phyloP scores from a whole-genome alignment of 1,140 invertebrate genomes.

The Phthorimaea operculella region DNA sequence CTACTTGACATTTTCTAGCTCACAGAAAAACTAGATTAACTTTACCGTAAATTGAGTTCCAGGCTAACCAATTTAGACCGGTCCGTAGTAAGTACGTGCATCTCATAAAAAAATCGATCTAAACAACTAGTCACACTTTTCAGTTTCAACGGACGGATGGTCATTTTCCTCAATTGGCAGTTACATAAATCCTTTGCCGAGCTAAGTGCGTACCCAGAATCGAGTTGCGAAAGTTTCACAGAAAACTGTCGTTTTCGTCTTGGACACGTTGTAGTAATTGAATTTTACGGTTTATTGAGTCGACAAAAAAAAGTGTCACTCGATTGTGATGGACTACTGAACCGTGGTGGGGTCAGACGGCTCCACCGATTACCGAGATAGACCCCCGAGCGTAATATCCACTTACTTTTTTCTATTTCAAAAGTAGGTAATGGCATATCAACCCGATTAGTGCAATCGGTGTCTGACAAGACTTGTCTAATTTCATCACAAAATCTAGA shows the following conservation, averaged over 20 bases:
- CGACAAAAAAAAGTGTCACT: slow-evolving; percentile 36
- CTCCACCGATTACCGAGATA: slow-evolving; percentile 13
- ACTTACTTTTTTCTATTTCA: not conserved
- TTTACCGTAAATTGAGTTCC: too few relatives aligned
- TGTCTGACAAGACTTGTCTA: not conserved
- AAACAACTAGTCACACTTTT: not conserved
- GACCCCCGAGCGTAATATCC: not conserved
- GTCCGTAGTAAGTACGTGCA: too few relatives aligned
- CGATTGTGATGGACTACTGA: slow-evolving; percentile 32
- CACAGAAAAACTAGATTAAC: too few relatives aligned
- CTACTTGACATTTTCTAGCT: too few relatives aligned
- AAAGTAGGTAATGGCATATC: not conserved
- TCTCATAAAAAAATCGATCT: not conserved
- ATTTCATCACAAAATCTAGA: too few relatives aligned
- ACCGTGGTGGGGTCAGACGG: slow-evolving; percentile 22
- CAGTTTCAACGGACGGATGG: not conserved
- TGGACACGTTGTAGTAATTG: slow-evolving; percentile 45
- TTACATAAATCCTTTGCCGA: not conserved
- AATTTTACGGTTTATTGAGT: slow-evolving; percentile 50
- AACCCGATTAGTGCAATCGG: not conserved
- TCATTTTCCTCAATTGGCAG: not conserved
- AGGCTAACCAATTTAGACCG: too few relatives aligned
- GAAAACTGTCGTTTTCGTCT: slow-evolving; percentile 46
- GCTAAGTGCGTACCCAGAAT: not conserved
- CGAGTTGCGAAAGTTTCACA: slow-evolving; percentile 20